These are phyloP conservation scores for Catalaphyllia jardinei DNA, from an alignment of 64 coral and sea anemone species.

Conservation along the genomic window DNA sequence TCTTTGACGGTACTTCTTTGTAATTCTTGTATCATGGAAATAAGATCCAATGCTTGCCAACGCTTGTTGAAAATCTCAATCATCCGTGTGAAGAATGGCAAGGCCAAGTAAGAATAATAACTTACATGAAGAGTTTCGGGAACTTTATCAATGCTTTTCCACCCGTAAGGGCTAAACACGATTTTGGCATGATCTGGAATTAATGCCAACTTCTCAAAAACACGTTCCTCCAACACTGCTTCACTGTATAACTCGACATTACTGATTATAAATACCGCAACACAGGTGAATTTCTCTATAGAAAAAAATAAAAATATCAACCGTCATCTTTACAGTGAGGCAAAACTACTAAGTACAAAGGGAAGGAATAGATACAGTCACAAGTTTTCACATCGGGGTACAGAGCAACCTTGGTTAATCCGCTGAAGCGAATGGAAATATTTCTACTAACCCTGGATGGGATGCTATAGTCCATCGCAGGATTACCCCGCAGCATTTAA, in stretches of 20 bases:
- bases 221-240: neutral
- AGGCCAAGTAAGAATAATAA: no score
- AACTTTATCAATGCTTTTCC: neutral
- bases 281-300: neutral
- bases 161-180: neutral
- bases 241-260: neutral
- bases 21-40: neutral
- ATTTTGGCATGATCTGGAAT: neutral
- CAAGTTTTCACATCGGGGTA: no score
- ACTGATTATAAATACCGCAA: neutral
- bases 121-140: neutral
- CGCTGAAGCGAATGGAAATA: no score
- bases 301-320: neutral
- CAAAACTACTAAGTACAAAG: no score
- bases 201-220: neutral
- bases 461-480: no score
- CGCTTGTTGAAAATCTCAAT: conserved; percentile 1
- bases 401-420: no score
- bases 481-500: no score
- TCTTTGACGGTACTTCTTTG: neutral
- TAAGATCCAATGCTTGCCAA: neutral
- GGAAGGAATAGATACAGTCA: no score
- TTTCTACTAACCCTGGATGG: no score
- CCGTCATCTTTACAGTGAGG: neutral
- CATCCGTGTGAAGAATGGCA: neutral